Conservation (phyloP, 2,888 invertebrate species). For the Sisyra nigra region DNA sequence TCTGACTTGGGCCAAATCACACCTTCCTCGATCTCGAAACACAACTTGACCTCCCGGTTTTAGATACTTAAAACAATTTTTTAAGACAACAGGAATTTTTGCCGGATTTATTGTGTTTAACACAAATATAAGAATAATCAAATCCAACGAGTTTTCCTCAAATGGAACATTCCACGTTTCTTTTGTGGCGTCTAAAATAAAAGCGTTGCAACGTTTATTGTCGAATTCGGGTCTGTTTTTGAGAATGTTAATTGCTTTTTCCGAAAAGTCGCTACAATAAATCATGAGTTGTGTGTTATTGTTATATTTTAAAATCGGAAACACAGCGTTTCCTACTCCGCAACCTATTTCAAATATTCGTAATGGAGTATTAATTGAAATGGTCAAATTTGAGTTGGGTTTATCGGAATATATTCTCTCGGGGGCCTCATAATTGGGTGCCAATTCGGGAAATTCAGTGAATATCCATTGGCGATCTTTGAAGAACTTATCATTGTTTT, state of each 20-base stretch:
- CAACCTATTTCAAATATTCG: constrained; percentile 84
- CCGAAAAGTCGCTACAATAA: constrained; percentile 89
- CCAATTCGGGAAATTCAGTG: constrained; percentile 91
- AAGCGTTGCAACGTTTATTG: constrained; percentile 56
- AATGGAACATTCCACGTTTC: constrained; percentile 63
- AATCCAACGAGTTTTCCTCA: constrained; percentile 61
- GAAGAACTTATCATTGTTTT: constrained; percentile 89
- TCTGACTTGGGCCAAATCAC: constrained; percentile 87
- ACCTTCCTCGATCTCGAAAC: constrained; percentile 93
- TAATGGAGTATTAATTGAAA: constrained; percentile 14
- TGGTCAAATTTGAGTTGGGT: constrained; percentile 7
- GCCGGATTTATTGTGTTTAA: constrained; percentile 83
- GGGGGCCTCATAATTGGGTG: constrained; percentile 35
- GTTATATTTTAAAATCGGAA: constrained; percentile 78
- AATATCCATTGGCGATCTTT: constrained; percentile 96
- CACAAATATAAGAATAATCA: constrained; percentile 85
- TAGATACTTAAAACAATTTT: constrained; percentile 58
- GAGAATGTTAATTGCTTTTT: constrained; percentile 67
- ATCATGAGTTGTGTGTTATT: constrained; percentile 60
- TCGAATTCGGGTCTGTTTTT: constrained; percentile 55
- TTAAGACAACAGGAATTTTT: constrained; percentile 50
- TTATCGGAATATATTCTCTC: constrained; percentile 21
- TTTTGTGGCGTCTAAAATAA: constrained; percentile 77
- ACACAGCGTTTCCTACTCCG: constrained; percentile 93
- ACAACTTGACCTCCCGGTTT: constrained; percentile 85